A percentile compares a stretch with the other conserved stretches of the same genome.
Evolutionary conservation across 2,888 invertebrate species (phyloP).

Genomic region (Metellina segmentata): DNA sequence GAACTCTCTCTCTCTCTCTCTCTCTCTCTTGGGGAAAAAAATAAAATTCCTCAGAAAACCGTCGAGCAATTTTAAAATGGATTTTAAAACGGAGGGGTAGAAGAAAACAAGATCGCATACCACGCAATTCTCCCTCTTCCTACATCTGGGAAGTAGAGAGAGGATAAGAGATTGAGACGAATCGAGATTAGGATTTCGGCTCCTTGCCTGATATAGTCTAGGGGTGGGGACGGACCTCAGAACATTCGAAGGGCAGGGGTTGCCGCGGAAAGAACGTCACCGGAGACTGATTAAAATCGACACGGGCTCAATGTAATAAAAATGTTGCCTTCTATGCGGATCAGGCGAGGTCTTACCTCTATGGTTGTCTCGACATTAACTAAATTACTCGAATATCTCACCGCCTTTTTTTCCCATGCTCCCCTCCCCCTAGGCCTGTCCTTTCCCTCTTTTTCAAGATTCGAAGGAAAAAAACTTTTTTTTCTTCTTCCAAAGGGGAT

Average conservation of each 20-base stretch:
- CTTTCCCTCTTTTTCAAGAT: too few species aligned
- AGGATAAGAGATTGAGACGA: slow-evolving; percentile 45
- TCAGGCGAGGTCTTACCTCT: slow-evolving; percentile 32
- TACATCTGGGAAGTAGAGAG: slow-evolving; percentile 7
- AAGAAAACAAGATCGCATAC: slow-evolving; percentile 12
- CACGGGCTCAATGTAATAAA: slow-evolving; percentile 68
- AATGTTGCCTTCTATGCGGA: slow-evolving; percentile 46
- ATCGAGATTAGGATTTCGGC: slow-evolving; percentile 58
- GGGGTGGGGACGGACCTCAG: background rate
- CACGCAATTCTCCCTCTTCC: slow-evolving; percentile 17
- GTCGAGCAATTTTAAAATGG: slow-evolving; percentile 58
- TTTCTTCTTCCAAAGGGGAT: background rate
- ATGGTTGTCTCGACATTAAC: slow-evolving; percentile 69
- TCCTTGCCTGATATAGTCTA: slow-evolving; percentile 39
- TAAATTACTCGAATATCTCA: slow-evolving; percentile 49
- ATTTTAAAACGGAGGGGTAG: slow-evolving; percentile 32
- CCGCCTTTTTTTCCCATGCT: slow-evolving; percentile 14
- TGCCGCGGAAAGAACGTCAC: slow-evolving; percentile 53
- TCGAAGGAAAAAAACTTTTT: background rate
- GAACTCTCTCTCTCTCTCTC: background rate
- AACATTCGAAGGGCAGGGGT: background rate
- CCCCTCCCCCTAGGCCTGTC: background rate
- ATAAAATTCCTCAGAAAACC: slow-evolving; percentile 38
- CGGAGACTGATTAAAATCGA: slow-evolving; percentile 73
- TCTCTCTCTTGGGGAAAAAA: background rate